These are phyloP conservation scores for Syrmaticus mikado DNA, from an alignment of 2,113 vertebrate genomes.

Conservation along the genomic window DNA sequence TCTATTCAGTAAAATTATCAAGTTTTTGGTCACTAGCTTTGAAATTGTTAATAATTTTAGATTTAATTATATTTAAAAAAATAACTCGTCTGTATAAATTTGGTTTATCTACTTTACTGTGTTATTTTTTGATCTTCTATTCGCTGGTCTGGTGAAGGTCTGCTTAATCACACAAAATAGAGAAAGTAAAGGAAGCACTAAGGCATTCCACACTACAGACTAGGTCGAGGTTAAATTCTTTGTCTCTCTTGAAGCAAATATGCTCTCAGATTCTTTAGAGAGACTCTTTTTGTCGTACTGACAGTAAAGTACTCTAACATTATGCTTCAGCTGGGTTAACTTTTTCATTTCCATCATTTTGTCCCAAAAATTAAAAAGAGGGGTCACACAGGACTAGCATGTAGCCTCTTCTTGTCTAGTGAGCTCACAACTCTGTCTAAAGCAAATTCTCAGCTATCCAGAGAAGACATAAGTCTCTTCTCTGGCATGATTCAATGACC, in stretches of 20 bases:
- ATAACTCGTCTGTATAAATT: background rate
- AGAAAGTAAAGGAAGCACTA: background rate
- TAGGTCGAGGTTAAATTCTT: background rate
- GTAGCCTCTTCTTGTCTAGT: background rate
- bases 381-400: background rate
- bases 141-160: background rate
- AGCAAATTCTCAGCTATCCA: background rate
- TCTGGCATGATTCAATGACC: background rate
- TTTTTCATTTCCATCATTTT: background rate
- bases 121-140: background rate
- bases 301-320: background rate
- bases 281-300: background rate
- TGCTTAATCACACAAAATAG: background rate
- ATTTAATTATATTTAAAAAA: background rate
- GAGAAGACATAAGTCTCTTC: background rate
- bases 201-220: background rate
- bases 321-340: background rate
- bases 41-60: background rate
- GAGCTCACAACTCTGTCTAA: background rate
- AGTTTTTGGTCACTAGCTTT: background rate
- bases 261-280: background rate
- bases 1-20: background rate
- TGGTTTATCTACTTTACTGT: background rate
- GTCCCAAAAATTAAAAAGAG: background rate
- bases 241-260: background rate